These are phyloP conservation scores for Pao palembangensis DNA, from an alignment of 2,113 vertebrate species.

Conservation along the genomic window DNA sequence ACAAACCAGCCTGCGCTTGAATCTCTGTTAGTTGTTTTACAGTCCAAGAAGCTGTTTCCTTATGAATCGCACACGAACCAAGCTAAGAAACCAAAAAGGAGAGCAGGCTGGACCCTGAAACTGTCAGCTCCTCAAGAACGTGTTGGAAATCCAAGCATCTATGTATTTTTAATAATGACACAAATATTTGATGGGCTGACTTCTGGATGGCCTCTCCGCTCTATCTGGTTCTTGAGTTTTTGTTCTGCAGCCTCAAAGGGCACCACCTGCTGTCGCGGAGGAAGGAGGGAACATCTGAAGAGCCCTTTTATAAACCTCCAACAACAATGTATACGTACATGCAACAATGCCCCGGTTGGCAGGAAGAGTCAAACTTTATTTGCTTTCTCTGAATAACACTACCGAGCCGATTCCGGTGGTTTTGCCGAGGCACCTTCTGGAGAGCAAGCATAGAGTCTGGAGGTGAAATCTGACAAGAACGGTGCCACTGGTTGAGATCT, in stretches of 20 bases:
- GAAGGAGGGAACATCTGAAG: slow-evolving; percentile 7
- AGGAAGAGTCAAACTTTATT: neutral
- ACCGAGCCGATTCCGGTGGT: too few relatives aligned
- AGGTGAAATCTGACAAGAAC: too few relatives aligned
- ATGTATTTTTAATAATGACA: slow-evolving; percentile 26
- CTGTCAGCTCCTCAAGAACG: neutral
- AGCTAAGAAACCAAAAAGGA: neutral
- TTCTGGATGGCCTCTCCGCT: slow-evolving; percentile 13
- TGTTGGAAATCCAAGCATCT: slow-evolving; percentile 4
- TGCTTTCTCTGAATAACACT: neutral
- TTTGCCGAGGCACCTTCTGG: too few relatives aligned
- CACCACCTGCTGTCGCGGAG: slow-evolving; percentile 11
- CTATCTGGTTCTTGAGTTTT: slow-evolving; percentile 29
- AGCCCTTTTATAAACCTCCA: slow-evolving; percentile 5
- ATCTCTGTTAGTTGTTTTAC: neutral
- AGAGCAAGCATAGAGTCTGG: too few relatives aligned
- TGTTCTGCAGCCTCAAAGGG: slow-evolving; percentile 32
- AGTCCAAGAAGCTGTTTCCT: neutral
- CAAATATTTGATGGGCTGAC: slow-evolving; percentile 39
- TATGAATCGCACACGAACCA: neutral
- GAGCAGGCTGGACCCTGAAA: neutral
- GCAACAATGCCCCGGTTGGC: too few relatives aligned
- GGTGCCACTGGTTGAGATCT: too few relatives aligned
- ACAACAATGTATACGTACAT: slow-evolving; percentile 1
- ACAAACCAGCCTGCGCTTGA: neutral